These are phyloP conservation scores for Oostethus manadensis DNA, from an alignment of 2,113 vertebrate species.

Conservation along the genomic window DNA sequence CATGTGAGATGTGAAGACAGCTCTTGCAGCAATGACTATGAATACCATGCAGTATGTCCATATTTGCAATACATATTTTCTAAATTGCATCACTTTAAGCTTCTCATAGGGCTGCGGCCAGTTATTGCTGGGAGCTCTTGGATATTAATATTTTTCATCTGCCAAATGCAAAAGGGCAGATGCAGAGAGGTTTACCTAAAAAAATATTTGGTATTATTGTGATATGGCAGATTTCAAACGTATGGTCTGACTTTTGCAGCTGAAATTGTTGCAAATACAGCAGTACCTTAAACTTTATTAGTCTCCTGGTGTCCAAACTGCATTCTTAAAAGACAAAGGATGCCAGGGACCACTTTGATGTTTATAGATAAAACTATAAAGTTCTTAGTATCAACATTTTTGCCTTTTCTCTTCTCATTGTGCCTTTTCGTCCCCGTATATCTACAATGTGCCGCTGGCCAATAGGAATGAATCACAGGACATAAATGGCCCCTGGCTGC, in stretches of 20 bases:
- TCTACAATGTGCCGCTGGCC: too few species aligned
- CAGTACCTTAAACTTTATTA: too few species aligned
- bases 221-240: not conserved
- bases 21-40: not conserved
- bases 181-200: not conserved
- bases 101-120: not conserved
- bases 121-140: slow-evolving; percentile 10
- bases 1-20: not conserved
- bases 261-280: too few species aligned
- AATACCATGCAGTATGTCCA: not conserved
- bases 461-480: too few species aligned
- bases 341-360: too few species aligned
- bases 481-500: too few species aligned
- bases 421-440: too few species aligned
- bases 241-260: not conserved
- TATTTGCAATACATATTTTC: slow-evolving; percentile 45
- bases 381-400: too few species aligned
- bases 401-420: too few species aligned
- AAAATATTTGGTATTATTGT: not conserved
- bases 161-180: slow-evolving; percentile 46
- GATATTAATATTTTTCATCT: slow-evolving; percentile 42
- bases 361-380: too few species aligned
- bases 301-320: too few species aligned
- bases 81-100: slow-evolving; percentile 9
- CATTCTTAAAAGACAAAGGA: too few species aligned